Percentiles rank a stretch among this genome's conserved stretches.
Evolutionary conservation across 2,888 invertebrate genomes (phyloP).

Genomic region (Xylocampa areola): DNA sequence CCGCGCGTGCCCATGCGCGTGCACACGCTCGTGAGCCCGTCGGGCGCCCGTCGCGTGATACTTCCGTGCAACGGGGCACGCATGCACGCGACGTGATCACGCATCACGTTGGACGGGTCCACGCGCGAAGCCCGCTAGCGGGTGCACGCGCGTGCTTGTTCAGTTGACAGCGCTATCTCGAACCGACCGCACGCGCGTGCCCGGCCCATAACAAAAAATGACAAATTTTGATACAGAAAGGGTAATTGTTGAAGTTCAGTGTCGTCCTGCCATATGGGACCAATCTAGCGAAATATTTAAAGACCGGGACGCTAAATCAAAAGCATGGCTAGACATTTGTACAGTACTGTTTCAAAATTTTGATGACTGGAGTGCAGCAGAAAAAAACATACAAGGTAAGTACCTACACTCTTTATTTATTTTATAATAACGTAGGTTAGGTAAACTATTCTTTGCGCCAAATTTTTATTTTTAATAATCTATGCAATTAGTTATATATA

Average conservation of each 20-base stretch:
- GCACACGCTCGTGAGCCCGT: slow-evolving; percentile 42
- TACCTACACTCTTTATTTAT: slow-evolving; percentile 49
- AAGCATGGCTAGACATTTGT: slow-evolving; percentile 50
- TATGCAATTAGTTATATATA: slow-evolving; percentile 52
- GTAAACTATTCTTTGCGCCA: slow-evolving; percentile 49
- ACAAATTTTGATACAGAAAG: slow-evolving; percentile 50
- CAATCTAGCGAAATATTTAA: slow-evolving; percentile 43
- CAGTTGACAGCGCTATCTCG: slow-evolving; percentile 46
- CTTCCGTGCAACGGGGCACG: slow-evolving; percentile 51
- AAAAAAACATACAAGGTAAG: slow-evolving; percentile 48
- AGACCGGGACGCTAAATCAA: slow-evolving; percentile 44
- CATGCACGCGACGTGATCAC: slow-evolving; percentile 51
- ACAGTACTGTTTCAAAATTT: slow-evolving; percentile 46
- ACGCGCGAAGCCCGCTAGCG: slow-evolving; percentile 42
- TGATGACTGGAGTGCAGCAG: slow-evolving; percentile 40
- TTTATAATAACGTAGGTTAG: slow-evolving; percentile 50
- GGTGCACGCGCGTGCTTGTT: slow-evolving; percentile 32
- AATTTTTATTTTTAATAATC: slow-evolving; percentile 54
- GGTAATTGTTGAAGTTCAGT: slow-evolving; percentile 51
- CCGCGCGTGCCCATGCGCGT: slow-evolving; percentile 50
- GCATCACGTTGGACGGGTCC: slow-evolving; percentile 51
- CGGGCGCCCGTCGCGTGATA: slow-evolving; percentile 49
- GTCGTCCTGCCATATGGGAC: slow-evolving; percentile 49
- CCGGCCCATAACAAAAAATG: slow-evolving; percentile 49
- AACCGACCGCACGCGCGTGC: slow-evolving; percentile 48